Conservation (phyloP, 2,888 invertebrate genomes). For the Calameuta idolon region DNA sequence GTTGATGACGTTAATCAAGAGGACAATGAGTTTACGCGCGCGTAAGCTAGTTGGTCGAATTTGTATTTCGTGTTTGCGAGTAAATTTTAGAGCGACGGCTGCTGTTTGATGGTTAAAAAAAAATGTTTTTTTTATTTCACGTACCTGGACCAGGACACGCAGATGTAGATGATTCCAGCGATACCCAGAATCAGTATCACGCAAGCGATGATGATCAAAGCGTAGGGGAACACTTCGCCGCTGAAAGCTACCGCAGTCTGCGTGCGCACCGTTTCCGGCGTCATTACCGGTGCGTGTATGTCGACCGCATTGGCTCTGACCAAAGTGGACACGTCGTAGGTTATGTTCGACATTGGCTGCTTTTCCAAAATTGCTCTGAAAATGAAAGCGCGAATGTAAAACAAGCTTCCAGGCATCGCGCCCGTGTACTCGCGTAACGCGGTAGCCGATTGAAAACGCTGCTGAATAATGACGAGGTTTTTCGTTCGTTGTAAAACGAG, state of each 20-base stretch:
- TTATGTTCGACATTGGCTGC: constrained; percentile 75
- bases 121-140: constrained; percentile 30
- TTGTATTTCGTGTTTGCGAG: background rate
- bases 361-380: constrained; percentile 73
- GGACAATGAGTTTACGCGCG: constrained; percentile 33
- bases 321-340: constrained; percentile 76
- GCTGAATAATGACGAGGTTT: background rate
- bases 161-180: constrained; percentile 92
- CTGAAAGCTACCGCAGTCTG: constrained; percentile 71
- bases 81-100: background rate
- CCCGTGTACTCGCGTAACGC: background rate
- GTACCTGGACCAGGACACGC: constrained; percentile 93
- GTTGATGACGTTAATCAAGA: constrained; percentile 42
- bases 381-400: constrained; percentile 21
- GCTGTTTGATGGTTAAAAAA: too few species aligned
- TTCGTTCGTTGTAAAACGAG: background rate
- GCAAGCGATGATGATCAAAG: constrained; percentile 87
- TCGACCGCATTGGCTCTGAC: constrained; percentile 78
- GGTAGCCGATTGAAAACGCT: background rate
- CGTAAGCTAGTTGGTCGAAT: background rate
- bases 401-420: background rate
- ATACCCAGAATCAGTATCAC: constrained; percentile 90
- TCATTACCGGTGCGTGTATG: constrained; percentile 73
- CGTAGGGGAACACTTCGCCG: constrained; percentile 86
- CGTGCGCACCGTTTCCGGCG: constrained; percentile 68